Conservation (phyloP, 2,797 vertebrate genomes). For the Oreochromis grahami region DNA sequence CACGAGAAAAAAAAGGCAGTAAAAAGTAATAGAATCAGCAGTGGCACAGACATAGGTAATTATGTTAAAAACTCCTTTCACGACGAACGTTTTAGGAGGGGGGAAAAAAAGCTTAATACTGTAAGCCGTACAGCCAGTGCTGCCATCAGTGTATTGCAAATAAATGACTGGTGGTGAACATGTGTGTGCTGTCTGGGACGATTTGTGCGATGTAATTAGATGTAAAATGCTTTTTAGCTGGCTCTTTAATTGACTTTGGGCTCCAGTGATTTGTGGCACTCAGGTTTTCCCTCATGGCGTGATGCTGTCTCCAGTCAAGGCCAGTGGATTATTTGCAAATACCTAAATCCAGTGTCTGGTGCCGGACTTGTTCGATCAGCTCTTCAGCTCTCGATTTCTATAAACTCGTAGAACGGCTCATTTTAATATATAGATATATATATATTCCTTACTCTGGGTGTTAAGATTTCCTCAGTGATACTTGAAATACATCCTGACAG, state of each 20-base stretch:
- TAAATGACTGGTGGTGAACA: slow-evolving; percentile 47
- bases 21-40: slow-evolving; percentile 60
- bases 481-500: slow-evolving; percentile 52
- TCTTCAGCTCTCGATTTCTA: slow-evolving; percentile 11
- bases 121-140: slow-evolving; percentile 22
- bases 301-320: slow-evolving; percentile 60
- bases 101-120: slow-evolving; percentile 9
- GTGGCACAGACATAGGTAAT: slow-evolving; percentile 53
- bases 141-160: slow-evolving; percentile 51
- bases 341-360: slow-evolving; percentile 56
- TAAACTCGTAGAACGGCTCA: slow-evolving; percentile 1
- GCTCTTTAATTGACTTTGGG: slow-evolving; percentile 73
- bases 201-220: slow-evolving; percentile 75
- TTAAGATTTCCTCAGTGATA: slow-evolving; percentile 25
- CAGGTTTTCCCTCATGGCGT: slow-evolving; percentile 40
- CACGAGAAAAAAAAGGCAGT: slow-evolving; percentile 46
- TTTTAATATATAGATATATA: not conserved
- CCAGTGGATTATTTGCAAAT: slow-evolving; percentile 63
- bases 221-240: slow-evolving; percentile 69
- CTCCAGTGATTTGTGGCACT: slow-evolving; percentile 64
- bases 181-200: slow-evolving; percentile 54
- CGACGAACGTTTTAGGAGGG: slow-evolving; percentile 5
- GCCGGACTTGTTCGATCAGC: slow-evolving; percentile 40
- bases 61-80: slow-evolving; percentile 60
- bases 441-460: slow-evolving; percentile 23